Evolutionary conservation across 2,888 invertebrate genomes (phyloP), one percentile per base, ranked within the genome.

Genomic region (Phengaris arion): DNA sequence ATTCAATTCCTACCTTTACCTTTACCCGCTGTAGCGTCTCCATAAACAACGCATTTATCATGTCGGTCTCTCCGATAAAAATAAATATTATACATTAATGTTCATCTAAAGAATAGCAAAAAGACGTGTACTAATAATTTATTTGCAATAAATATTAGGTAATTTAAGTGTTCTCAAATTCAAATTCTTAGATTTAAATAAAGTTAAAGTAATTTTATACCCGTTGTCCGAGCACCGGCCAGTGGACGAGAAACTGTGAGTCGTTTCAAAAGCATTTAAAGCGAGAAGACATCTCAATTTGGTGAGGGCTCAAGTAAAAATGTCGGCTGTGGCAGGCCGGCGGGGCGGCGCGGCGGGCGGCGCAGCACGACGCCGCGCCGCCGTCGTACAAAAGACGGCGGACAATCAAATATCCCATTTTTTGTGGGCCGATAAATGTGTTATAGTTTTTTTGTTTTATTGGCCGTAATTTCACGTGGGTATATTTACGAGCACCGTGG

Each of bases 391-490:
- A 91, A 90, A 89, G 88, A 86, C 84, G 80, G 83, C 88, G 89
- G 89, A 92, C 92, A 91, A 91, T 92, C 92, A 85, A 87, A 89
- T 85, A 72, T 85, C 87, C 86, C 85, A 85, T 93, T 93, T 83
- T 93, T 93, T 93, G 90, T 92, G 85, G 85, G 85, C 88, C 89
- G 91, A 93, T 92, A 93, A 92, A 93, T 93, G 92, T 92, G 91
- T 92, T 91, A 92, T 92, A 90, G 87, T 88, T 91, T 93, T 92
- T 93, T 93, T 91, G 86, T 91, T 92, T 92, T 92, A 93, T 92
- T 88, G 90, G 89, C 90, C 92, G 90, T 93, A 91, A 93, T 93
- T 93, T 93, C 87, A 92, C 92, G 89, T 92, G 83, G 87, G 88
- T 86, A 91, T 93, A 92, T 93, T 93, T 93, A 93, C 91, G 91